Percentiles rank a stretch among this genome's conserved stretches.
Conservation (phyloP, 2,113 vertebrate species). For the Oreotragus oreotragus region DNA sequence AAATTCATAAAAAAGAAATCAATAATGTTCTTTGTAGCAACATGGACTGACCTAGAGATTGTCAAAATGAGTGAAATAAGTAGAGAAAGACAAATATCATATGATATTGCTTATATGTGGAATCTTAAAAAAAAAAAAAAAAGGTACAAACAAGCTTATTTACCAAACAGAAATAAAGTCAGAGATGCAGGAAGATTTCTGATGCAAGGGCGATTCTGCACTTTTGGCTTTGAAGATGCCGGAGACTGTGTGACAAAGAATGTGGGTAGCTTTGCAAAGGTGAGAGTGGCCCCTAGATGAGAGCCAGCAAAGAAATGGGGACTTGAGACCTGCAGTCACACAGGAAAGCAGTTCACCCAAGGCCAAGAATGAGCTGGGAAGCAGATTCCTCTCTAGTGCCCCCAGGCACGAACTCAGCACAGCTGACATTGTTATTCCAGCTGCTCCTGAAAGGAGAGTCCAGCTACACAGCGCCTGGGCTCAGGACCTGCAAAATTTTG, state of each 20-base stretch:
- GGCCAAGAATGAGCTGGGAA: neutral
- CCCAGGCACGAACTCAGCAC: neutral
- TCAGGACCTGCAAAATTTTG: neutral
- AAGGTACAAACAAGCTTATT: neutral
- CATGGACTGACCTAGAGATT: neutral
- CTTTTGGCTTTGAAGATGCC: neutral
- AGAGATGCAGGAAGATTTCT: neutral
- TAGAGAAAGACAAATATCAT: neutral
- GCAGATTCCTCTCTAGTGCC: neutral
- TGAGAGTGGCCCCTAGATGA: neutral
- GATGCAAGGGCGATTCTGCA: neutral
- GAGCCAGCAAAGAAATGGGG: neutral
- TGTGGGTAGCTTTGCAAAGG: neutral
- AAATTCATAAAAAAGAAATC: neutral
- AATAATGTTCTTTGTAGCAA: neutral
- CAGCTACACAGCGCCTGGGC: neutral
- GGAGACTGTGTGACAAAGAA: neutral
- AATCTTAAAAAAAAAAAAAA: neutral
- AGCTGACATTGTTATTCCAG: neutral
- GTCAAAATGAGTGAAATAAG: neutral
- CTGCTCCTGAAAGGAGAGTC: neutral
- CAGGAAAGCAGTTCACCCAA: neutral
- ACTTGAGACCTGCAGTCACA: neutral
- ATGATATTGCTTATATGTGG: neutral
- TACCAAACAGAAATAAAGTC: neutral